Evolutionary conservation across 2,888 invertebrate species (phyloP), one percentile per base, ranked within the genome.

Genomic region (Saturnia japonica): DNA sequence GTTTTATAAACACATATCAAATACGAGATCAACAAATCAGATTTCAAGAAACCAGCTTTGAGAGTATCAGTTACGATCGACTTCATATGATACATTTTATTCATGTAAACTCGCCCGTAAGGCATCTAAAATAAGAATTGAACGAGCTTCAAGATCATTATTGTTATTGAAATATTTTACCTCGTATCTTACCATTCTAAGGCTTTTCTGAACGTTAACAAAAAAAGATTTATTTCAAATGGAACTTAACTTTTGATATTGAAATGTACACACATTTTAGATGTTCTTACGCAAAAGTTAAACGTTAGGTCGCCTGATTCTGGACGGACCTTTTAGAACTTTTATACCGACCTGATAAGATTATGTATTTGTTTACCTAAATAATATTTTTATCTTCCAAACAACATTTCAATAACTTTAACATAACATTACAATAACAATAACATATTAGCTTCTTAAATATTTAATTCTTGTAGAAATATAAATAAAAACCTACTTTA

Each of bases 141-240:
- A 51, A 67, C 66, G 67, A 67, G 70, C 54, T 43, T 54, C 70
- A 64, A 64, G 67, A 28, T 67, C 25, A 54, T 70, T 70, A 70
- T 70, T 70, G 42, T 67, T 66, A 67, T 70, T 70, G 67, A 67
- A 22, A 70, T 70, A 66, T 70, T 70, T 70, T 70, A 67, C 54
- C 54, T 70, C 42, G 54, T 42, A 54, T 54, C 51, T 67, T 70
- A 70, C 54, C 51, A 54, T 43, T 67, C 67, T 22, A 67, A 22
- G 67, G 70, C 12, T 70, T 67, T 67, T 40, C 70, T 51, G 47
- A 66, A 57, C 51, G 67, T 70, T 70, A 67, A 51, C 66, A 62
- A 67, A 40, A 67, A 67, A 67, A 54, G 66, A 70, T 70, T 70
- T 70, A 54, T 70, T 51, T 54, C 51, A 40, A 64, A 70, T 70